Conservation (phyloP, 2,888 invertebrate genomes). For the Apotomis capreana region DNA sequence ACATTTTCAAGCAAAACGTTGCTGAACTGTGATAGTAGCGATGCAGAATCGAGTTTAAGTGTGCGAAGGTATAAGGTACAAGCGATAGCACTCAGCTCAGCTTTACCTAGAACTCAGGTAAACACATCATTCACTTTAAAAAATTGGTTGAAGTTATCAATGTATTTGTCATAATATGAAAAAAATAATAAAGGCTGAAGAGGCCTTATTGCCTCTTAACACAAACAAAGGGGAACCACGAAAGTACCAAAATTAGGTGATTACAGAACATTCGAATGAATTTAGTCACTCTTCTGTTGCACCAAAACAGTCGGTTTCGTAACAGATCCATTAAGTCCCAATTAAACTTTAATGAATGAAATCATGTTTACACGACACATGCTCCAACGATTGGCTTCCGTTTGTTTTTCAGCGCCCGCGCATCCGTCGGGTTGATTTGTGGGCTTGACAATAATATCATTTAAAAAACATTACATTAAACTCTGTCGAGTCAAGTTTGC, state of each 20-base stretch:
- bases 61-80: too few relatives aligned
- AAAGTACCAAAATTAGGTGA: not conserved
- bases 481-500: not conserved
- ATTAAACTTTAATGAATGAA: conserved; percentile 68
- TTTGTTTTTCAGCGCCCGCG: conserved; percentile 43
- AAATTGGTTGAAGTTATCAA: too few relatives aligned
- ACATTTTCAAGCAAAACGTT: too few relatives aligned
- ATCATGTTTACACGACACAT: conserved; percentile 70
- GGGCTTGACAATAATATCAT: conserved; percentile 6
- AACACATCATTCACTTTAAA: too few relatives aligned
- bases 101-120: too few relatives aligned
- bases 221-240: too few relatives aligned
- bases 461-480: not conserved
- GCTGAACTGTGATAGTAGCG: too few relatives aligned
- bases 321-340: conserved; percentile 45
- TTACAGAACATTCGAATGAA: not conserved
- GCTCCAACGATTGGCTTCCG: conserved; percentile 58
- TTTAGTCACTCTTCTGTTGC: conserved; percentile 28
- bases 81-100: too few relatives aligned
- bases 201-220: too few relatives aligned
- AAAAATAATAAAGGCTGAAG: too few relatives aligned
- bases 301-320: conserved; percentile 24
- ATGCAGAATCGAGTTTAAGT: too few relatives aligned
- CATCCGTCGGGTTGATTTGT: conserved; percentile 53
- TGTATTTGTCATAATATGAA: too few relatives aligned